Evolutionary conservation across 2,113 vertebrate species (phyloP).

Genomic region (Phalacrocorax carbo): DNA sequence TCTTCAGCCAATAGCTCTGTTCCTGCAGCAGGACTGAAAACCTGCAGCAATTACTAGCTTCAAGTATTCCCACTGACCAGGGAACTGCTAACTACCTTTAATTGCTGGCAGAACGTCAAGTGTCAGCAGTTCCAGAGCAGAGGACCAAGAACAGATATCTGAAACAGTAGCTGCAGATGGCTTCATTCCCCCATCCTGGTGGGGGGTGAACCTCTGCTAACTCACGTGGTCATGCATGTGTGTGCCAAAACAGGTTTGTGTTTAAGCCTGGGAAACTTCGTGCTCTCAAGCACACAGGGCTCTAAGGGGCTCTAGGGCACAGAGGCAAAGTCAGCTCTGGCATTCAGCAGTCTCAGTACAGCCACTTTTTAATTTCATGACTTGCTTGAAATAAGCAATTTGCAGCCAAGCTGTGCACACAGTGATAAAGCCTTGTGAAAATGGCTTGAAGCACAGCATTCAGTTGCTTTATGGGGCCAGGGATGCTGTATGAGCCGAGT

Average conservation of each 20-base stretch:
- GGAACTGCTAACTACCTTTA: neutral
- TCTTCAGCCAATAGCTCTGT: neutral
- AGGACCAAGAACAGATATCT: neutral
- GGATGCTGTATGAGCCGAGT: fast-evolving
- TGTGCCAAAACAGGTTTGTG: neutral
- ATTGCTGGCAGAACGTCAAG: neutral
- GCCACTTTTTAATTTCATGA: neutral
- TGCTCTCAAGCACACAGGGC: neutral
- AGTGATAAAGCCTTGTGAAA: neutral
- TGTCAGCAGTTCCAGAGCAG: neutral
- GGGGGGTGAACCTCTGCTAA: neutral
- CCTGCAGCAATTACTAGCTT: neutral
- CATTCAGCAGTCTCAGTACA: neutral
- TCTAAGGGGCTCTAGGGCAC: neutral
- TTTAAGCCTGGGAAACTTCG: neutral
- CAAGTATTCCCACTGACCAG: neutral
- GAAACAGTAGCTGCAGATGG: neutral
- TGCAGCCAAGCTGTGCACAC: neutral
- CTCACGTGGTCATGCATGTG: neutral
- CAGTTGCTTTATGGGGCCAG: neutral
- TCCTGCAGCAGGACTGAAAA: neutral
- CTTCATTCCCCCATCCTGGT: neutral
- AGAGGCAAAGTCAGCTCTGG: neutral
- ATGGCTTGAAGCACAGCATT: neutral
- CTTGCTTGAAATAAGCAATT: conserved; percentile 8